Evolutionary conservation across 2,888 invertebrate species (phyloP).

Genomic region (Machimus rusticus): DNA sequence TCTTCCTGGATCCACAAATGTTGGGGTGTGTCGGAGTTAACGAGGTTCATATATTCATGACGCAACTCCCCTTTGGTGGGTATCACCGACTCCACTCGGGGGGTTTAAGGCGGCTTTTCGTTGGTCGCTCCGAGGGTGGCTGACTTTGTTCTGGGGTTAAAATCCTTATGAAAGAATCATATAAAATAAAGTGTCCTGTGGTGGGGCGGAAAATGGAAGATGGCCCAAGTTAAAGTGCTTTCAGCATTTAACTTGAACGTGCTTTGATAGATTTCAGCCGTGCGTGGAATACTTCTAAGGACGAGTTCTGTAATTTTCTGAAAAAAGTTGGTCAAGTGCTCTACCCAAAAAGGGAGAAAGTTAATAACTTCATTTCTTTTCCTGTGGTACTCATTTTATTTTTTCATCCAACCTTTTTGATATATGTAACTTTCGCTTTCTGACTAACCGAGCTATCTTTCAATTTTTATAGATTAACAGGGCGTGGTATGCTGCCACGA

Average conservation of each 20-base stretch:
- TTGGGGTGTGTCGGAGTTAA: conserved; percentile 58
- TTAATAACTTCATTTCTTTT: neutral
- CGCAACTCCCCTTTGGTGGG: conserved; percentile 46
- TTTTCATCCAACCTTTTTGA: neutral
- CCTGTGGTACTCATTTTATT: neutral
- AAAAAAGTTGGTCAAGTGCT: neutral
- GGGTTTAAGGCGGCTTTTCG: neutral
- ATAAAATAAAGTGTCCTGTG: neutral
- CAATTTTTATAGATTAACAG: neutral
- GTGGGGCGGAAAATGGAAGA: conserved; percentile 17
- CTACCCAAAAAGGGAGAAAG: neutral
- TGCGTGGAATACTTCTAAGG: neutral
- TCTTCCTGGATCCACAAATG: conserved; percentile 54
- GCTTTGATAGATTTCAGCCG: neutral
- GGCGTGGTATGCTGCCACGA: too few species aligned
- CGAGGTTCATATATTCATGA: conserved; percentile 61
- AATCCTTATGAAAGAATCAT: neutral
- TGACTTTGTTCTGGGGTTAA: conserved; percentile 31
- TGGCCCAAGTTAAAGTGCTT: neutral
- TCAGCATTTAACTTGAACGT: conserved; percentile 23
- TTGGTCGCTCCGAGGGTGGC: neutral
- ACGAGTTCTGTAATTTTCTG: neutral
- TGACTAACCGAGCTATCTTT: neutral
- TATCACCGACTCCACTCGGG: conserved; percentile 14
- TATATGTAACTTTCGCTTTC: neutral